Evolutionary conservation across 1,140 invertebrate genomes (phyloP).

Genomic region (Psix sp.): DNA sequence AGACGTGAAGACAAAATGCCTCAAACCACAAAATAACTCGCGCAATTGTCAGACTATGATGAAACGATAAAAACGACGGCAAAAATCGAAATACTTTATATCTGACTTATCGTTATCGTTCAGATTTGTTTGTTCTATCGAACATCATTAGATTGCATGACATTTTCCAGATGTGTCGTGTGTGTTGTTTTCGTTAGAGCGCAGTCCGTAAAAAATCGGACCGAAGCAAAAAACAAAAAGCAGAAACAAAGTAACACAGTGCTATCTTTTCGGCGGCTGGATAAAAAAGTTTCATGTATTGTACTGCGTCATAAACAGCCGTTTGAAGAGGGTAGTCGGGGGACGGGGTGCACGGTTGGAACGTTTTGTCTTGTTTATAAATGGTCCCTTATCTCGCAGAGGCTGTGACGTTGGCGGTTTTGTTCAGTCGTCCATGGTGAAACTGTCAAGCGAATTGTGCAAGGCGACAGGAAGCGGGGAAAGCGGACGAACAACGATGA

Average conservation of each 20-base stretch:
- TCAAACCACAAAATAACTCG: slow-evolving; percentile 41
- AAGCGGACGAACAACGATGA: slow-evolving; percentile 63
- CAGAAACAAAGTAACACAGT: slow-evolving; percentile 24
- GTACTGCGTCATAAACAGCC: slow-evolving; percentile 59
- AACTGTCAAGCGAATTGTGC: slow-evolving; percentile 72
- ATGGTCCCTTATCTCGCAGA: slow-evolving; percentile 74
- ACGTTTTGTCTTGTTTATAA: slow-evolving; percentile 76
- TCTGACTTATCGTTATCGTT: no score
- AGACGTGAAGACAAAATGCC: slow-evolving; percentile 56
- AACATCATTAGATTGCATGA: no score
- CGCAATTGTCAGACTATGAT: slow-evolving; percentile 3
- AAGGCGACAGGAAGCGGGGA: slow-evolving; percentile 73
- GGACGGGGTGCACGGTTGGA: slow-evolving; percentile 33
- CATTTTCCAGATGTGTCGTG: no score
- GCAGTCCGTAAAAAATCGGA: no score
- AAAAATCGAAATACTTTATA: no score
- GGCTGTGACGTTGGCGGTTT: slow-evolving; percentile 72
- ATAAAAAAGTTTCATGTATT: slow-evolving; percentile 65
- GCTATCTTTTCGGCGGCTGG: slow-evolving; percentile 48
- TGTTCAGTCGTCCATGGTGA: slow-evolving; percentile 63
- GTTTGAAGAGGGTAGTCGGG: slow-evolving; percentile 52
- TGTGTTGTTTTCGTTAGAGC: no score
- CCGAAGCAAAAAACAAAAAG: slow-evolving; percentile 4
- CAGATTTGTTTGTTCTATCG: no score
- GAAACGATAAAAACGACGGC: neutral